A percentile compares a stretch with the other conserved stretches of the same genome.
Evolutionary conservation across 1,140 invertebrate genomes (phyloP).

Genomic region (Papilio aristodemus): DNA sequence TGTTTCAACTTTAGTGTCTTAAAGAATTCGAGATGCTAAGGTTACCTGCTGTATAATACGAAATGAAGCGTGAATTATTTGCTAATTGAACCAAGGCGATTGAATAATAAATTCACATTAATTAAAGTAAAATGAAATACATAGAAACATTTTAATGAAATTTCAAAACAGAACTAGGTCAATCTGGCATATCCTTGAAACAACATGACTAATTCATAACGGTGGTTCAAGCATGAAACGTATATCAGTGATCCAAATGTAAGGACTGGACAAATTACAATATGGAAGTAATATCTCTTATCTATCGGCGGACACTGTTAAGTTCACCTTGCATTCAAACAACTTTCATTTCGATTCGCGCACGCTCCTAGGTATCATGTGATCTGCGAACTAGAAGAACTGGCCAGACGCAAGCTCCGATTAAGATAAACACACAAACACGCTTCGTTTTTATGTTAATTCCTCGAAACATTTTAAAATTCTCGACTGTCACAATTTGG

Average conservation of each 20-base stretch:
- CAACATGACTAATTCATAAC: not conserved
- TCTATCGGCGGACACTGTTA: constrained; percentile 20
- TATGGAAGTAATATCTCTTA: constrained; percentile 20
- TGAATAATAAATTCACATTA: too few species aligned
- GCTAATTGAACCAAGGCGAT: too few species aligned
- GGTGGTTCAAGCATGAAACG: not conserved
- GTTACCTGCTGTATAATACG: too few species aligned
- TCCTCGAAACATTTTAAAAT: constrained; percentile 21
- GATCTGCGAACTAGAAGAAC: constrained; percentile 25
- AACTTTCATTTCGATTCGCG: constrained; percentile 27
- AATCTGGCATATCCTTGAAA: not conserved
- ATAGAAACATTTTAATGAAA: too few species aligned
- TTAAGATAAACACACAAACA: constrained; percentile 17
- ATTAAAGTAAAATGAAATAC: too few species aligned
- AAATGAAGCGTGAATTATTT: too few species aligned
- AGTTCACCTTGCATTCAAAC: constrained; percentile 24
- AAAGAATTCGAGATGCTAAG: too few species aligned
- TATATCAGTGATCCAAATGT: not conserved
- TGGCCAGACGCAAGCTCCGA: not conserved
- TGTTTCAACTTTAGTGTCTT: not conserved
- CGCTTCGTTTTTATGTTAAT: constrained; percentile 31
- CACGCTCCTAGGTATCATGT: constrained; percentile 21
- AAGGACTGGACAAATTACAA: not conserved
- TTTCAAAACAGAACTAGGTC: too few species aligned
- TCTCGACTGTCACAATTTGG: not conserved